phyloP scores from a whole-genome alignment of 1,140 invertebrate genomes.

The Vanessa atalanta region DNA sequence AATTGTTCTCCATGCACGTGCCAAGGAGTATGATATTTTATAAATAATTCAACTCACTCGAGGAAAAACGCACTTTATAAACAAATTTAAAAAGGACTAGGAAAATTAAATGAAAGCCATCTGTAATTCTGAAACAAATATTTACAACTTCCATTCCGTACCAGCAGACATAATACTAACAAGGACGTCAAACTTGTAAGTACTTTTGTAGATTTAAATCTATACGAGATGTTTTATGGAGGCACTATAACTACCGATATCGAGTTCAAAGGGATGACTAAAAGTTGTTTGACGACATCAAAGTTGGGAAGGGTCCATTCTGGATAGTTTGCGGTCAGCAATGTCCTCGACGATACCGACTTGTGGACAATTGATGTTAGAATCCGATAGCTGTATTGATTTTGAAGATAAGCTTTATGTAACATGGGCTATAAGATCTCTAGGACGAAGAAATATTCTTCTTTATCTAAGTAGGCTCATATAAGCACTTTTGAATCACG shows the following conservation, averaged over 20 bases:
- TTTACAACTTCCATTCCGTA: slow-evolving; percentile 4
- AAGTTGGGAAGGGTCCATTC: slow-evolving; percentile 53
- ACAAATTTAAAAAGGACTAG: not conserved
- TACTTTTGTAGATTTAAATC: slow-evolving; percentile 25
- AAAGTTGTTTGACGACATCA: slow-evolving; percentile 43
- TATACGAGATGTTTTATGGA: slow-evolving; percentile 6
- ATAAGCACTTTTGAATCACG: no score
- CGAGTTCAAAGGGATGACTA: slow-evolving; percentile 35
- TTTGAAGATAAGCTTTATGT: not conserved
- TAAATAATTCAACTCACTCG: not conserved
- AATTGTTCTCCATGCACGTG: no score
- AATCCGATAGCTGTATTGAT: not conserved
- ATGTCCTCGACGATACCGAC: not conserved
- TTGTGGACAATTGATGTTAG: not conserved
- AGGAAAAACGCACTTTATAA: not conserved
- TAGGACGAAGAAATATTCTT: no score
- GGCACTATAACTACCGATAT: slow-evolving; percentile 19
- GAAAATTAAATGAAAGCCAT: slow-evolving; percentile 2
- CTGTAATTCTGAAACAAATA: slow-evolving; percentile 6
- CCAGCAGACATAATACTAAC: not conserved
- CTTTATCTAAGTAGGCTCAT: no score
- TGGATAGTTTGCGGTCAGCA: slow-evolving; percentile 27
- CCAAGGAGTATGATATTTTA: no score
- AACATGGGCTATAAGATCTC: not conserved
- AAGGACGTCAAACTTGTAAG: slow-evolving; percentile 22